Evolutionary conservation across 2,888 invertebrate species (phyloP).

Genomic region (Cecidostiba fungosa): DNA sequence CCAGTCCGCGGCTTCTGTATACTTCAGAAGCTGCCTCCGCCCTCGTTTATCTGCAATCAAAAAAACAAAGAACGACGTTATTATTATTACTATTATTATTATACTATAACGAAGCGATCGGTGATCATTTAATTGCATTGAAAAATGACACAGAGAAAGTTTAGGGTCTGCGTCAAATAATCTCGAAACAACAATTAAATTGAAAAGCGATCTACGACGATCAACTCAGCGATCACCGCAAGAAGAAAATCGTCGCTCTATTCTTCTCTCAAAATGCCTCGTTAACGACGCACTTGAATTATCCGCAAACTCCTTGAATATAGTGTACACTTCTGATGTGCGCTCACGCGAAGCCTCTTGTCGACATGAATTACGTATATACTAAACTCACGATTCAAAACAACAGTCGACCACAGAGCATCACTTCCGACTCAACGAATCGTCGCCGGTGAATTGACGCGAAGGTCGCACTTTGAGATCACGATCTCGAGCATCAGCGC

Average conservation of each 20-base stretch:
- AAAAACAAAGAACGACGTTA: neutral
- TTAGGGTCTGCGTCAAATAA: too few species aligned
- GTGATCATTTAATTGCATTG: too few species aligned
- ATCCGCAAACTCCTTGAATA: neutral
- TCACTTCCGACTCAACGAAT: slow-evolving; percentile 2
- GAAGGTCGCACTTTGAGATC: neutral
- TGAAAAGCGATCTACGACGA: too few species aligned
- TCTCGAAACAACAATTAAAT: too few species aligned
- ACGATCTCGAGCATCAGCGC: neutral
- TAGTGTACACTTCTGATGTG: neutral
- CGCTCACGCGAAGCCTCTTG: neutral
- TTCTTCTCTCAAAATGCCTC: neutral
- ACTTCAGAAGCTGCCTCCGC: slow-evolving; percentile 66
- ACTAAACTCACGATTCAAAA: neutral
- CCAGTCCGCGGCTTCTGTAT: slow-evolving; percentile 68
- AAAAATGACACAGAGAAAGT: too few species aligned
- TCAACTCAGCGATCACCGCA: neutral
- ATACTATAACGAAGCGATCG: neutral
- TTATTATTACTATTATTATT: neutral
- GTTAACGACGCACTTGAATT: neutral
- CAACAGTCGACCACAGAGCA: neutral
- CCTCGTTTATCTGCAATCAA: slow-evolving; percentile 54
- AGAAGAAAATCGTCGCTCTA: neutral
- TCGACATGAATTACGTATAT: neutral
- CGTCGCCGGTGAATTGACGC: slow-evolving; percentile 14